These are phyloP conservation scores for Pseudopleuronectes americanus DNA, from an alignment of 2,797 vertebrate genomes.

Conservation along the genomic window DNA sequence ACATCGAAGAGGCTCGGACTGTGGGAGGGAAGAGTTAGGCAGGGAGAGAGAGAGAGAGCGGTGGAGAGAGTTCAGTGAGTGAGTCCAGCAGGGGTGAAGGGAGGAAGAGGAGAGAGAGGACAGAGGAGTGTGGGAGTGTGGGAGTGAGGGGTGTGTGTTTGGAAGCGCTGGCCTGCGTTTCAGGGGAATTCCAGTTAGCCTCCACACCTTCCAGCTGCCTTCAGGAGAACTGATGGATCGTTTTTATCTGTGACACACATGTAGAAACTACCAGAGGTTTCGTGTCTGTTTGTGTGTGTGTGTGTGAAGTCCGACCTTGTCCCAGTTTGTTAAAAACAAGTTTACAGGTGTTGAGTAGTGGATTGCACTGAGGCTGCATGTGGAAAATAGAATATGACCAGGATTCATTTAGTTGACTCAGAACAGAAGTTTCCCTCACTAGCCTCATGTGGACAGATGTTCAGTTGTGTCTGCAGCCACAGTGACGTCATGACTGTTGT, in stretches of 20 bases:
- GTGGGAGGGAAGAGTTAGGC: slow-evolving; percentile 39
- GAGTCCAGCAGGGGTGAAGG: slow-evolving; percentile 64
- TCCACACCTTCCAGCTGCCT: slow-evolving; percentile 53
- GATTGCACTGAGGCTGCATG: background rate
- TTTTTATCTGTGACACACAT: slow-evolving; percentile 44
- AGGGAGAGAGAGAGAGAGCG: slow-evolving; percentile 3
- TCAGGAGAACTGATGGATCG: slow-evolving; percentile 70
- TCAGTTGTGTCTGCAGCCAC: background rate
- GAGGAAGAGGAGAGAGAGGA: slow-evolving; percentile 56
- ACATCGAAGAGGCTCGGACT: slow-evolving; percentile 27
- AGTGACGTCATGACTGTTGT: no score
- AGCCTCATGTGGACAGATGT: background rate
- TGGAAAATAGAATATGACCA: slow-evolving; percentile 26
- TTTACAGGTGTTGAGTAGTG: no score
- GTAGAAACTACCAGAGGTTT: slow-evolving; percentile 35
- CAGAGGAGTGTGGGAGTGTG: slow-evolving; percentile 34
- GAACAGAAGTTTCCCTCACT: slow-evolving; percentile 31
- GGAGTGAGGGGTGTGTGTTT: slow-evolving; percentile 49
- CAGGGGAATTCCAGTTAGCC: slow-evolving; percentile 74
- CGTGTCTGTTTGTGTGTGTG: slow-evolving; percentile 22
- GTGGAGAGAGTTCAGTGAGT: slow-evolving; percentile 17
- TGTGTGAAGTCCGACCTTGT: slow-evolving; percentile 32
- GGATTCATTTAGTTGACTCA: slow-evolving; percentile 27
- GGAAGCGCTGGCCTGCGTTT: slow-evolving; percentile 55
- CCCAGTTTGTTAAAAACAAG: slow-evolving; percentile 37